Evolutionary conservation across 2,888 invertebrate species (phyloP).

Genomic region (Eupithecia tripunctaria): DNA sequence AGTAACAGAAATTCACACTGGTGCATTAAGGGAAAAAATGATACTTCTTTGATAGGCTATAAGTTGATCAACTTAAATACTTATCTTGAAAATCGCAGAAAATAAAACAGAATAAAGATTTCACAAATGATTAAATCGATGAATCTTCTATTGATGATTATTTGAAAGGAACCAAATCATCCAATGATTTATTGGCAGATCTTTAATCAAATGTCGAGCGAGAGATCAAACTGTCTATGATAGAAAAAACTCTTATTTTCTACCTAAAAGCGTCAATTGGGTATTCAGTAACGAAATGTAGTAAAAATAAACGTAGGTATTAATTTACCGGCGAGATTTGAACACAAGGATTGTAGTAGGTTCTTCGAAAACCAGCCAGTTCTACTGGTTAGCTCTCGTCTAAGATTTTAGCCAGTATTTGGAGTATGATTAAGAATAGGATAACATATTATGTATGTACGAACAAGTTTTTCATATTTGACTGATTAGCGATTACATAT

Average conservation of each 20-base stretch:
- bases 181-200: not conserved
- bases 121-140: slow-evolving; percentile 5
- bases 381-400: too few species aligned
- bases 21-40: too few species aligned
- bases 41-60: too few species aligned
- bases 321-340: slow-evolving; percentile 52
- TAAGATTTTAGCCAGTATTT: too few species aligned
- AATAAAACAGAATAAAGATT: slow-evolving; percentile 1
- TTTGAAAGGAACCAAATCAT: slow-evolving; percentile 10
- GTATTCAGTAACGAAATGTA: slow-evolving; percentile 1
- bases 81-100: slow-evolving; percentile 2
- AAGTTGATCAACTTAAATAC: not conserved
- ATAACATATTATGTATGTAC: too few species aligned
- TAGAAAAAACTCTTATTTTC: not conserved
- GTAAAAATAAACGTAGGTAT: not conserved
- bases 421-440: too few species aligned
- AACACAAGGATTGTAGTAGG: slow-evolving; percentile 71
- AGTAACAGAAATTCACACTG: too few species aligned
- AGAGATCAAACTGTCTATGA: not conserved
- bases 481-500: too few species aligned
- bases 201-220: not conserved
- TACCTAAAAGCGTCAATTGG: not conserved
- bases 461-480: too few species aligned
- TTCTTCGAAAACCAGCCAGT: too few species aligned
- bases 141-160: not conserved